A percentile compares a stretch with the other conserved stretches of the same genome.
These are phyloP conservation scores for Caenorhabditis sulstoni DNA, from an alignment of 2,888 invertebrate genomes.

Conservation along the genomic window DNA sequence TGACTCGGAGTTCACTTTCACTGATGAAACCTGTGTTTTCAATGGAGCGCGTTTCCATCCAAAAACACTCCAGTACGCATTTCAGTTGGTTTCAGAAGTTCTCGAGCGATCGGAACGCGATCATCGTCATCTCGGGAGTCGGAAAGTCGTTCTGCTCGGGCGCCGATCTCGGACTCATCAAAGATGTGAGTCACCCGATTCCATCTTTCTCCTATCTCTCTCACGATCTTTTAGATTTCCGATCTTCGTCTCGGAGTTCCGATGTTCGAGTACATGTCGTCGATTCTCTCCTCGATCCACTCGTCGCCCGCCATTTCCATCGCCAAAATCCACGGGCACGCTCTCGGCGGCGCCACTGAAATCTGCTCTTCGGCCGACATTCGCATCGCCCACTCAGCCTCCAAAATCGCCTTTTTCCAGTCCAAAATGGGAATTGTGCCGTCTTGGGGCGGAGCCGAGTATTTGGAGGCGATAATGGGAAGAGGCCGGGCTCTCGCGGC, in stretches of 20 bases:
- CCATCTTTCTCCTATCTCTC: background rate
- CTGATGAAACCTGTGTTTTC: too few relatives aligned
- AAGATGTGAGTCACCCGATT: constrained; percentile 47
- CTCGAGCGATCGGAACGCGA: constrained; percentile 16
- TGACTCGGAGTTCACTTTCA: background rate
- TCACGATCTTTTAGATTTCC: constrained; percentile 43
- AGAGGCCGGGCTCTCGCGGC: constrained; percentile 45
- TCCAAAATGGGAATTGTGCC: constrained; percentile 67
- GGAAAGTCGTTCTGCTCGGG: constrained; percentile 66
- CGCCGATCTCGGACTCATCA: constrained; percentile 64
- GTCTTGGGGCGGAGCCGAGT: constrained; percentile 67
- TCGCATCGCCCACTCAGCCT: constrained; percentile 58
- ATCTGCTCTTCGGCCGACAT: constrained; percentile 64
- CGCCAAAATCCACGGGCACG: constrained; percentile 63
- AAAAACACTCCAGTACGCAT: too few relatives aligned
- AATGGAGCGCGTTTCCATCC: too few relatives aligned
- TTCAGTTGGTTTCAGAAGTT: constrained; percentile 31
- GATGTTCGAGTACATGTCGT: constrained; percentile 66
- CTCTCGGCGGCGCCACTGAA: constrained; percentile 68
- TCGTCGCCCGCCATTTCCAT: constrained; percentile 53
- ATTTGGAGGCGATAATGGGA: constrained; percentile 60
- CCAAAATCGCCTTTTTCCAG: constrained; percentile 67
- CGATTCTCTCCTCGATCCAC: constrained; percentile 41
- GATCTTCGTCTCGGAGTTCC: constrained; percentile 49
- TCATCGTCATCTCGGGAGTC: constrained; percentile 59